Evolutionary conservation across 2,888 invertebrate genomes (phyloP).

Genomic region (Cybosia mesomella): DNA sequence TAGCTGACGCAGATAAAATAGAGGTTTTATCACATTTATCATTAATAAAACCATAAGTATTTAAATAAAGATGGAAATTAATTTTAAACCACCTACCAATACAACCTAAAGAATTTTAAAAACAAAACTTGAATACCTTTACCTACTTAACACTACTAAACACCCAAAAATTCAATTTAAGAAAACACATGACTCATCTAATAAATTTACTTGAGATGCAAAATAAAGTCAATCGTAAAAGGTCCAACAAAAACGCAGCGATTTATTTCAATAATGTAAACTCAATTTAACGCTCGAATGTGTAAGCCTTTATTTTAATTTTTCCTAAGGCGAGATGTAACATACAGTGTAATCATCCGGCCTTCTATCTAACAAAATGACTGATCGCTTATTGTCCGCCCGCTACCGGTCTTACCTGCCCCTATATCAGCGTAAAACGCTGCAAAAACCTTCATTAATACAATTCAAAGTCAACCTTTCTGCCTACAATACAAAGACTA

Average conservation of each 20-base stretch:
- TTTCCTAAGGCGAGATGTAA: slow-evolving; percentile 69
- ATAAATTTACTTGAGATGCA: slow-evolving; percentile 44
- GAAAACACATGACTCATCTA: slow-evolving; percentile 48
- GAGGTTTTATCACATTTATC: slow-evolving; percentile 14
- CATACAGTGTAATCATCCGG: slow-evolving; percentile 72
- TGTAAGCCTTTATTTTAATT: slow-evolving; percentile 64
- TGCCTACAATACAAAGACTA: slow-evolving; percentile 31
- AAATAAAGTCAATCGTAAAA: slow-evolving; percentile 49
- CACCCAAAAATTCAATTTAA: slow-evolving; percentile 49
- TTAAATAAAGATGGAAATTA: slow-evolving; percentile 23
- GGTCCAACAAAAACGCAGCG: slow-evolving; percentile 37
- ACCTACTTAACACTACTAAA: slow-evolving; percentile 45
- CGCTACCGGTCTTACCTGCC: slow-evolving; percentile 80
- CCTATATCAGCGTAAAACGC: slow-evolving; percentile 46
- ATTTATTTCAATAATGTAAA: slow-evolving; percentile 49
- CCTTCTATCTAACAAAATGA: slow-evolving; percentile 79
- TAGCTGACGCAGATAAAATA: slow-evolving; percentile 14
- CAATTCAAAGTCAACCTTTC: slow-evolving; percentile 52
- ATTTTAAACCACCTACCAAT: slow-evolving; percentile 20
- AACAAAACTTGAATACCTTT: slow-evolving; percentile 17
- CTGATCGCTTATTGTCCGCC: slow-evolving; percentile 83
- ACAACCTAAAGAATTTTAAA: slow-evolving; percentile 20
- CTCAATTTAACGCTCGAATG: slow-evolving; percentile 33
- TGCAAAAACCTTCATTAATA: slow-evolving; percentile 38
- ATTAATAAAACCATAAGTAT: slow-evolving; percentile 18